A percentile compares a stretch with the other conserved stretches of the same genome.
Conservation (phyloP, 2,797 vertebrate species). For the Lacerta bilineata region DNA sequence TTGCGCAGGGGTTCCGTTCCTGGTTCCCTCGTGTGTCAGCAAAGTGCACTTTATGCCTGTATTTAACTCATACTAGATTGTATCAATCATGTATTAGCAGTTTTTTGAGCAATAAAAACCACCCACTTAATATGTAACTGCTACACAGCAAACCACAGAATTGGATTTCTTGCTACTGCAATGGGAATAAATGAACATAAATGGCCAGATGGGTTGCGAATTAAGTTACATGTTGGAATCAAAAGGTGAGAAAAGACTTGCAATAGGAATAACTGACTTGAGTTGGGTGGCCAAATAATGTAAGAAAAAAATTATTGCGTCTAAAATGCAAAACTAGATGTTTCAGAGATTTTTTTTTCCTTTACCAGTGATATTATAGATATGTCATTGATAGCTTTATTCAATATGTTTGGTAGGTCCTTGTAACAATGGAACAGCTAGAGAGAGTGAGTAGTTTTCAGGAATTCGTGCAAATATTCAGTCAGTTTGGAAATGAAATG, state of each 20-base stretch:
- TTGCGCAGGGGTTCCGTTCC: no score
- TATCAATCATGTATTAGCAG: not conserved
- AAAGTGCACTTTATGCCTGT: no score
- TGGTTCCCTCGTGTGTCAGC: no score
- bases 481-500: constrained; percentile 99
- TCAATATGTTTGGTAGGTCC: constrained; percentile 84
- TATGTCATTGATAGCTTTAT: not conserved
- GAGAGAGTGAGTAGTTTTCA: constrained; percentile 98
- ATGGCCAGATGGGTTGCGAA: no score
- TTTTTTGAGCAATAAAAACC: not conserved
- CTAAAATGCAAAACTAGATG: not conserved
- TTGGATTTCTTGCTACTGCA: not conserved
- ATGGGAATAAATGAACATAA: not conserved
- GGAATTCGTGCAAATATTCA: constrained; percentile 99
- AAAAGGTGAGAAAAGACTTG: no score
- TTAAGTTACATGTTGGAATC: no score
- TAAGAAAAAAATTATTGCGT: not conserved
- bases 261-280: not conserved
- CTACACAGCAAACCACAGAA: not conserved
- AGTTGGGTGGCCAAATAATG: not conserved
- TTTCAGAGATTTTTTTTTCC: not conserved
- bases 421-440: constrained; percentile 94
- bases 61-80: not conserved
- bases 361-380: not conserved
- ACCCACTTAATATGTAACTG: not conserved